Evolutionary conservation across 2,888 invertebrate species (phyloP).

Genomic region (Oithona nana): DNA sequence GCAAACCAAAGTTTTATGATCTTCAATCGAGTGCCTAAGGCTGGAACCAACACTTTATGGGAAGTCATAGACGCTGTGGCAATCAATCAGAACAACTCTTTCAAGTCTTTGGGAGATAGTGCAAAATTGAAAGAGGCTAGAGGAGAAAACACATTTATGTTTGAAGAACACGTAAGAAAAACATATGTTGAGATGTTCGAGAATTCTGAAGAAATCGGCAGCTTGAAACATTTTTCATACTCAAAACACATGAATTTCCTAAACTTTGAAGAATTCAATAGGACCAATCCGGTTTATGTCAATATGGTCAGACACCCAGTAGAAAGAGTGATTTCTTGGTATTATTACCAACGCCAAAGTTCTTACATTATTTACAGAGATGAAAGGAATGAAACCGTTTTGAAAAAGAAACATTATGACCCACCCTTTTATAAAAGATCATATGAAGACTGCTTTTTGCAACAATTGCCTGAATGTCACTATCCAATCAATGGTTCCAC

Average conservation of each 20-base stretch:
- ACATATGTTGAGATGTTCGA: neutral
- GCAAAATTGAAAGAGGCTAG: neutral
- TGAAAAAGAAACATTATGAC: neutral
- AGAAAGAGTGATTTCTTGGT: slow-evolving; percentile 12
- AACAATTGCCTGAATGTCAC: neutral
- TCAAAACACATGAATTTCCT: neutral
- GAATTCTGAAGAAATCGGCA: neutral
- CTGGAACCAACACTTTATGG: neutral
- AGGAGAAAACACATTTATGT: neutral
- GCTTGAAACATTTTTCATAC: neutral
- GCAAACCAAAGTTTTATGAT: neutral
- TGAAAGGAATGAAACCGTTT: neutral
- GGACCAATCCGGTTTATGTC: neutral
- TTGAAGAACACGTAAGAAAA: neutral
- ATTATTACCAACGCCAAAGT: neutral
- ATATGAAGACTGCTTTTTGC: neutral
- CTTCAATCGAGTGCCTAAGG: neutral
- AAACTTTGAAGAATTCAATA: neutral
- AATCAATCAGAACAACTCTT: neutral
- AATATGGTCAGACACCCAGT: slow-evolving; percentile 7
- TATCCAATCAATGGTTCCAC: neutral
- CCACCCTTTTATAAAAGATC: neutral
- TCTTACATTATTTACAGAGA: neutral
- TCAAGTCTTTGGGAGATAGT: neutral
- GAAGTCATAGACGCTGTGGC: neutral